Conservation (phyloP, 2,888 invertebrate species). For the Rhopalosiphum nymphaeae region DNA sequence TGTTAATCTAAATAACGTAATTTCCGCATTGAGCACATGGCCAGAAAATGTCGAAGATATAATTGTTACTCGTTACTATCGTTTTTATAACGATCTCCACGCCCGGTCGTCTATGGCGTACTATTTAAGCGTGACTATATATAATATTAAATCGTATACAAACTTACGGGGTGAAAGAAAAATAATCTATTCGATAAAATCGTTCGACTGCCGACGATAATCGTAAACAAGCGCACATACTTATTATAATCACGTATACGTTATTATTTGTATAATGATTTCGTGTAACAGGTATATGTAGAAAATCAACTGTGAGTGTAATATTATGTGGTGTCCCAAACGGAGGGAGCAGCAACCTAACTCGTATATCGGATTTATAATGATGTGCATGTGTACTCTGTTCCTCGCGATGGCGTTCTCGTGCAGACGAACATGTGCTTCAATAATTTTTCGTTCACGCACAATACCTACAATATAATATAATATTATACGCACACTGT, state of each 20-base stretch:
- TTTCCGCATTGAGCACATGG: background rate
- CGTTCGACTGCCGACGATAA: background rate
- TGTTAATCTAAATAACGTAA: background rate
- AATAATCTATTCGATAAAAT: background rate
- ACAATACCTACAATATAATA: background rate
- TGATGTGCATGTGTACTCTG: background rate
- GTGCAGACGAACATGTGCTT: conserved; percentile 6
- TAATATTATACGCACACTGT: background rate
- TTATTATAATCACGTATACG: background rate
- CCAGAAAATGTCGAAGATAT: background rate
- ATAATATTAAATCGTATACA: background rate
- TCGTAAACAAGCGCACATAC: background rate
- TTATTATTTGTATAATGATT: background rate
- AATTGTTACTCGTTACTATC: background rate
- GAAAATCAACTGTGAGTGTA: background rate
- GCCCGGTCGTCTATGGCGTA: background rate
- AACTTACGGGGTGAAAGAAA: background rate
- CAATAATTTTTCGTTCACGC: background rate
- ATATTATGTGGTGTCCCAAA: background rate
- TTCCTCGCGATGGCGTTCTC: background rate
- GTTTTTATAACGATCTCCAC: background rate
- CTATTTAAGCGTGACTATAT: background rate
- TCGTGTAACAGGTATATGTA: background rate
- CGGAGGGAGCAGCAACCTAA: background rate
- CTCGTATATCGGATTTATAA: background rate